Base-by-base conservation (phyloP, 2,888 invertebrate species). In the Caprella mutica region DNA sequence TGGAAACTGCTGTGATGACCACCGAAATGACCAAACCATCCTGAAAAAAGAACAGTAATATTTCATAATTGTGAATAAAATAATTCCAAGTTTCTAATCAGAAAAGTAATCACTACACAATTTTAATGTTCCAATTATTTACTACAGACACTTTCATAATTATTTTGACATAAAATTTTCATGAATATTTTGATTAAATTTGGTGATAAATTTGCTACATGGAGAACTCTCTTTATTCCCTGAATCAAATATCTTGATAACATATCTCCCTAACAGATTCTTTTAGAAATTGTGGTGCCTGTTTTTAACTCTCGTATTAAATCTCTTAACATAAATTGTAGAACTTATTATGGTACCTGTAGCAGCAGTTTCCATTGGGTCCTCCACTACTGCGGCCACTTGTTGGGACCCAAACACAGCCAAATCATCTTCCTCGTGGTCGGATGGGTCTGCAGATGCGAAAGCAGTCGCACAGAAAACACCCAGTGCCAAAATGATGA, bases 1-100 rank as follows among this genome's bases (percentile, higher is more conserved):
- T 52, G 52, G 29, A 40, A 40, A 19, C 52, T 39, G 23, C 35
- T 40, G 26, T 52, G 52, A 17, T 38, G 52, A 17, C 35, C 33
- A 6, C 40, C 40, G 52, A 39, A 39, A 26, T 38, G 52, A 17
- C 52, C 26, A 21, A 48, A 48, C n/a, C 17, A 48, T 48, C 48
- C 48, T 48, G 19, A 14, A 17, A 29, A n/a, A 33, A 33, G n/a
- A n/a, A n/a, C n/a, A n/a, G n/a, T n/a, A n/a, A n/a, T n/a, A n/a
- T n/a, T n/a, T n/a, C n/a, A n/a, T n/a, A n/a, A n/a, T n/a, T n/a
- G n/a, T n/a, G n/a, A n/a, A n/a, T n/a, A n/a, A n/a, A n/a, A n/a
- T n/a, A n/a, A n/a, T n/a, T n/a, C n/a, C n/a, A n/a, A n/a, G n/a
- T n/a, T n/a, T n/a, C n/a, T n/a, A n/a, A n/a, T n/a, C n/a, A n/a